These are phyloP conservation scores for Calephelis perditalis DNA, from an alignment of 2,888 invertebrate species.

Conservation along the genomic window DNA sequence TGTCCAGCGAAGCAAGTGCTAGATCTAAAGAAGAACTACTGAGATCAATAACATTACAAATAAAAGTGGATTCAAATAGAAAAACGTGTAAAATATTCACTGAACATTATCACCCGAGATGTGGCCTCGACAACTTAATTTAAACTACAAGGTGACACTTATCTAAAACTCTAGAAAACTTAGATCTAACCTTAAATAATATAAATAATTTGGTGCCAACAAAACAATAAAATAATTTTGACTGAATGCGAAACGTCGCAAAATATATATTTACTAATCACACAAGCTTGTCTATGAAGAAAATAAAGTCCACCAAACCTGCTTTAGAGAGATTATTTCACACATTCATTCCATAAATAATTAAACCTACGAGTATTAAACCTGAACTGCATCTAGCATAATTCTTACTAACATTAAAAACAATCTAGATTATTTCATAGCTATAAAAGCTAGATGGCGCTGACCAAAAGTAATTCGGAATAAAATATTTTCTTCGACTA, in stretches of 20 bases:
- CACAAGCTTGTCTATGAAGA: constrained; percentile 58
- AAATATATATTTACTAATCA: constrained; percentile 64
- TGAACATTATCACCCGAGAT: constrained; percentile 46
- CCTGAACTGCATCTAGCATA: constrained; percentile 50
- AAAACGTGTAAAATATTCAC: constrained; percentile 32
- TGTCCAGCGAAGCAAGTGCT: constrained; percentile 36
- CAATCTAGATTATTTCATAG: not conserved
- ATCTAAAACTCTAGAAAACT: constrained; percentile 73
- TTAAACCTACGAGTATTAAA: constrained; percentile 38
- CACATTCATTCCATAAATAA: constrained; percentile 73
- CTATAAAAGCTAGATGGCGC: constrained; percentile 18
- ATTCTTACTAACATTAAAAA: not conserved
- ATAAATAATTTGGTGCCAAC: constrained; percentile 71
- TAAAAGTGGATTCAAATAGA: constrained; percentile 30
- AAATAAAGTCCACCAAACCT: constrained; percentile 38
- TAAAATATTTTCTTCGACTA: not conserved
- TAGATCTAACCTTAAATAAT: constrained; percentile 64
- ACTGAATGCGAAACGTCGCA: constrained; percentile 64
- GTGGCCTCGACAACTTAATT: constrained; percentile 69
- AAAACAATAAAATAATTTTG: constrained; percentile 48
- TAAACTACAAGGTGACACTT: constrained; percentile 73
- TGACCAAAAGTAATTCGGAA: constrained; percentile 13
- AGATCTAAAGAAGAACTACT: constrained; percentile 41
- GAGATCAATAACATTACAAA: constrained; percentile 47
- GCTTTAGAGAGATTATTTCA: constrained; percentile 38